Evolutionary conservation across 1,140 invertebrate genomes (phyloP).

Genomic region (Zeugodacus cucurbitae): DNA sequence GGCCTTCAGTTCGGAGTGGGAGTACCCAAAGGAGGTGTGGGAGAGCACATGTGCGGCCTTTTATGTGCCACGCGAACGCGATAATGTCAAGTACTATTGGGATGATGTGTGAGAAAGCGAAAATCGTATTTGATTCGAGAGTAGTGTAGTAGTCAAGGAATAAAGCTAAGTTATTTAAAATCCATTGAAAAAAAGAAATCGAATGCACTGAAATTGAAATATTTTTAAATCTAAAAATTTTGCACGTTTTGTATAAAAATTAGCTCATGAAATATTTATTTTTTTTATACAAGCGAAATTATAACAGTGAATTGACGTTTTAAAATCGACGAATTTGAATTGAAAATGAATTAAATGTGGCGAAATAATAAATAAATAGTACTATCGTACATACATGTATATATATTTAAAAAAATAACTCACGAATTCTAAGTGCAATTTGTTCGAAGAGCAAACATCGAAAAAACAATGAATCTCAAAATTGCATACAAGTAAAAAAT

Average conservation of each 20-base stretch:
- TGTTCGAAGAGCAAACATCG: background rate
- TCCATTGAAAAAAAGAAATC: background rate
- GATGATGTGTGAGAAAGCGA: constrained; percentile 42
- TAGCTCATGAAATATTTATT: background rate
- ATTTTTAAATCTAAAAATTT: background rate
- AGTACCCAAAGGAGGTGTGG: constrained; percentile 76
- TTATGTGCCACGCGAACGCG: constrained; percentile 73
- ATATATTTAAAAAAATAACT: background rate
- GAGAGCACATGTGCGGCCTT: constrained; percentile 76
- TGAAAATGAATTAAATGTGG: background rate
- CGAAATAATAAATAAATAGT: background rate
- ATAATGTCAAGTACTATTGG: constrained; percentile 68
- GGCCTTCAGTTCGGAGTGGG: constrained; percentile 68
- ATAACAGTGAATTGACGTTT: too few relatives aligned
- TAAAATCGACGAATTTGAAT: background rate
- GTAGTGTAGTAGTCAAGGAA: constrained; percentile 37
- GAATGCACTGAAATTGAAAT: background rate
- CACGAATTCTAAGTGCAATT: background rate
- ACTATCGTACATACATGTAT: background rate
- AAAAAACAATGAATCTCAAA: background rate
- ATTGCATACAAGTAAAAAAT: background rate
- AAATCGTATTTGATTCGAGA: constrained; percentile 40
- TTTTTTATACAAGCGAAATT: background rate
- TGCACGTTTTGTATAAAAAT: background rate
- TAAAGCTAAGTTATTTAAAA: constrained; percentile 42